These are phyloP conservation scores for Lethenteron reissneri DNA, from an alignment of 2,113 vertebrate species.

Conservation along the genomic window DNA sequence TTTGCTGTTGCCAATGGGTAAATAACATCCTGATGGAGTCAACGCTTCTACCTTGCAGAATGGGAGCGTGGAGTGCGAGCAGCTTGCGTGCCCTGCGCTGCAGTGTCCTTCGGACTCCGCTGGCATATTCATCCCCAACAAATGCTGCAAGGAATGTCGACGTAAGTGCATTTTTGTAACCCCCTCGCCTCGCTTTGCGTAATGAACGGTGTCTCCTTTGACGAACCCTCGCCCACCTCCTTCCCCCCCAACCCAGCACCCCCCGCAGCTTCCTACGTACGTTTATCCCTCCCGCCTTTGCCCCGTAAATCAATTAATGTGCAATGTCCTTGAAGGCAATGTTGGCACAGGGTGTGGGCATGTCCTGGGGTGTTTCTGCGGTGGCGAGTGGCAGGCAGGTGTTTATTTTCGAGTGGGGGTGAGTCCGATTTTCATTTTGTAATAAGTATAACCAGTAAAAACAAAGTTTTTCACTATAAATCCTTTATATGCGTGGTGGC, in stretches of 20 bases:
- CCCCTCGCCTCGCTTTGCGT: not conserved
- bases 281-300: not conserved
- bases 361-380: no score
- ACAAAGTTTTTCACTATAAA: no score
- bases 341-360: no score
- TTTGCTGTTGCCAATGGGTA: not conserved
- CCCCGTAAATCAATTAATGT: no score
- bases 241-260: not conserved
- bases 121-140: conserved; percentile 39
- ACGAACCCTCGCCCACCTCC: not conserved
- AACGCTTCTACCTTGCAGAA: conserved; percentile 22
- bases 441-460: no score
- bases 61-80: conserved; percentile 54
- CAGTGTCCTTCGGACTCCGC: conserved; percentile 49
- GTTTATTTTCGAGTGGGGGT: no score
- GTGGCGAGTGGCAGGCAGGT: no score
- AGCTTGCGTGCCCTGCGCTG: conserved; percentile 51
- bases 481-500: no score
- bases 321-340: no score
- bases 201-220: not conserved
- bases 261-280: not conserved
- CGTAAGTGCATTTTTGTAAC: conserved; percentile 35
- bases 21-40: no score
- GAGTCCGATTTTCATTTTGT: no score
- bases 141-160: conserved; percentile 68